A percentile compares a stretch with the other conserved stretches of the same genome.
Evolutionary conservation across 2,113 vertebrate genomes (phyloP).

Genomic region (Nothoprocta pentlandii): DNA sequence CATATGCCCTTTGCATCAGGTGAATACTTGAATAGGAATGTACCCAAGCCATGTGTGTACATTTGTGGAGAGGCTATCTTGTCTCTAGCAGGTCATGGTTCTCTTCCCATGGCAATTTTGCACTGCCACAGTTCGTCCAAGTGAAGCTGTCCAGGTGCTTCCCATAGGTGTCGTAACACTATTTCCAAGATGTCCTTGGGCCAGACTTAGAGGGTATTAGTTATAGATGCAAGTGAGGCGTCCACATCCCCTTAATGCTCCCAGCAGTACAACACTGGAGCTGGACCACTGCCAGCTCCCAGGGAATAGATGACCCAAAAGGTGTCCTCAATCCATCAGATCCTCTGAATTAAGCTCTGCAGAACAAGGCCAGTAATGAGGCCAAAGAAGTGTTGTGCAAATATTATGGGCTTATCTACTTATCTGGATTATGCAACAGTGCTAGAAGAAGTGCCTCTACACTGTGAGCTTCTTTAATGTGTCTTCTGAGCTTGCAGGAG

Average conservation of each 20-base stretch:
- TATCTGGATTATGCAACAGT: slow-evolving; percentile 65
- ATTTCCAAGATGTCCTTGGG: neutral
- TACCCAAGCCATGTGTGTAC: neutral
- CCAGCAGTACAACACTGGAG: neutral
- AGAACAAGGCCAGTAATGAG: slow-evolving; percentile 39
- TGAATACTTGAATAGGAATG: rapidly evolving
- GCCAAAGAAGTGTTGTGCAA: slow-evolving; percentile 58
- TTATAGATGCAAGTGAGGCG: neutral
- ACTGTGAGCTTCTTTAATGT: slow-evolving; percentile 30
- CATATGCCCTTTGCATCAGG: neutral
- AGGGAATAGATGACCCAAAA: slow-evolving; percentile 17
- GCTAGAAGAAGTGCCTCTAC: slow-evolving; percentile 43
- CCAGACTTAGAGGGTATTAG: neutral
- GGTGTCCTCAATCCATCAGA: slow-evolving; percentile 63
- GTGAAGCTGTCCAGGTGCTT: neutral
- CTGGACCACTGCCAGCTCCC: slow-evolving; percentile 27
- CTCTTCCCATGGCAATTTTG: neutral
- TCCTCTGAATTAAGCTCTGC: slow-evolving; percentile 51
- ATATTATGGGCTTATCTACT: slow-evolving; percentile 51
- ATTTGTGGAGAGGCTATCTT: neutral
- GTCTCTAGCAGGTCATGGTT: neutral
- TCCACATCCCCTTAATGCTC: neutral
- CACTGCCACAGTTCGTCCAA: neutral
- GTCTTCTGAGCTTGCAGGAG: slow-evolving; percentile 31
- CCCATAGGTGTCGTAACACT: neutral